Conservation (phyloP, 1,140 invertebrate genomes). For the Diprion similis region DNA sequence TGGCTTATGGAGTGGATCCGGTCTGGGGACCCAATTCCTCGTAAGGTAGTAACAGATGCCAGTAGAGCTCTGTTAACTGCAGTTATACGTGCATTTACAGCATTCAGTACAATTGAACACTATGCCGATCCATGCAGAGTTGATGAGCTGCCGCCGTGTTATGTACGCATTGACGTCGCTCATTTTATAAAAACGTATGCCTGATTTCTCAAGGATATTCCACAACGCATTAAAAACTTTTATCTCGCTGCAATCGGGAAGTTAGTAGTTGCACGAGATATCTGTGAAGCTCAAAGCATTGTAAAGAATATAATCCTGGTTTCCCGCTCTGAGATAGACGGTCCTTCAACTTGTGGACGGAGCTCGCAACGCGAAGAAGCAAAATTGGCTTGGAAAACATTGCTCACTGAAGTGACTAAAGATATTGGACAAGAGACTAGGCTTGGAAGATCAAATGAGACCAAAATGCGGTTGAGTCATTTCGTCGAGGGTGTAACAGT, state of each 20-base stretch:
- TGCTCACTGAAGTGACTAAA: neutral
- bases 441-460: too few relatives aligned
- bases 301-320: neutral
- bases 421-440: too few relatives aligned
- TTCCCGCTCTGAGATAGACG: neutral
- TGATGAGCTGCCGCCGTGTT: neutral
- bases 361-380: neutral
- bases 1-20: slow-evolving; percentile 31
- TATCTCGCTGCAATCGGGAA: slow-evolving; percentile 13
- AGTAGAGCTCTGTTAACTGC: slow-evolving; percentile 28
- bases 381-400: neutral
- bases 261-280: neutral
- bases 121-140: slow-evolving; percentile 25
- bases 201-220: slow-evolving; percentile 11
- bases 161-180: slow-evolving; percentile 25
- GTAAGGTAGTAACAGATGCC: slow-evolving; percentile 26
- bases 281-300: neutral
- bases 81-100: slow-evolving; percentile 25
- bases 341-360: neutral
- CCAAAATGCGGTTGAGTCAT: too few relatives aligned
- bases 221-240: neutral
- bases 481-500: too few relatives aligned
- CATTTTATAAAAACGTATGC: slow-evolving; percentile 27
- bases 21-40: slow-evolving; percentile 31
- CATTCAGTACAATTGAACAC: slow-evolving; percentile 23